phyloP scores from a whole-genome alignment of 2,797 vertebrate species.

The Acanthurus leucopareius region DNA sequence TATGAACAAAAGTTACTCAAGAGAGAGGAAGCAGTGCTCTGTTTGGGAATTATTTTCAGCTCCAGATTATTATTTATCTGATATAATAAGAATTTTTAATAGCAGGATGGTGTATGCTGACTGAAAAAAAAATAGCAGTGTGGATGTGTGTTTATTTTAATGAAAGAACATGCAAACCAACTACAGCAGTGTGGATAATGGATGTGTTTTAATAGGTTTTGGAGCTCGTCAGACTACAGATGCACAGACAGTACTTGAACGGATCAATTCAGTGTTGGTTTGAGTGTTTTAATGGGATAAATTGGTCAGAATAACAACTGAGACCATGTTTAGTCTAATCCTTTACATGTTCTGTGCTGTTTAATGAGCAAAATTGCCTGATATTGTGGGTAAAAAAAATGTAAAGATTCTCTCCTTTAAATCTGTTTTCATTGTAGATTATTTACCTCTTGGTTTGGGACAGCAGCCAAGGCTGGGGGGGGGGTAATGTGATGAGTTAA shows the following conservation, averaged over 20 bases:
- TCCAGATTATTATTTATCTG: background rate
- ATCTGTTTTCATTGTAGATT: background rate
- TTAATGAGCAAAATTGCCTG: background rate
- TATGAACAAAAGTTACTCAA: background rate
- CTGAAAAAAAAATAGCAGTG: too few species aligned
- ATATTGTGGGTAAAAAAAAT: background rate
- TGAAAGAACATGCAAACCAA: too few species aligned
- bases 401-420: background rate
- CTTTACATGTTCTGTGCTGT: background rate
- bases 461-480: too few species aligned
- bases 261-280: background rate
- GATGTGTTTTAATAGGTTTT: too few species aligned
- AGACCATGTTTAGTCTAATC: background rate
- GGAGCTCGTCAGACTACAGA: background rate
- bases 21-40: background rate
- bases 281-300: background rate
- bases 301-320: background rate
- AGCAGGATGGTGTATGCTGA: background rate
- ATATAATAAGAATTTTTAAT: background rate
- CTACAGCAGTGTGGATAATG: too few species aligned
- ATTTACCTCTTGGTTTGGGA: conserved; percentile 5
- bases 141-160: too few species aligned
- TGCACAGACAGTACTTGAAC: background rate
- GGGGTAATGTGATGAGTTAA: too few species aligned
- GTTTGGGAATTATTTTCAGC: background rate